A percentile compares a stretch with the other conserved stretches of the same genome.
Conservation (phyloP, 2,888 invertebrate species). For the Eupithecia insigniata region DNA sequence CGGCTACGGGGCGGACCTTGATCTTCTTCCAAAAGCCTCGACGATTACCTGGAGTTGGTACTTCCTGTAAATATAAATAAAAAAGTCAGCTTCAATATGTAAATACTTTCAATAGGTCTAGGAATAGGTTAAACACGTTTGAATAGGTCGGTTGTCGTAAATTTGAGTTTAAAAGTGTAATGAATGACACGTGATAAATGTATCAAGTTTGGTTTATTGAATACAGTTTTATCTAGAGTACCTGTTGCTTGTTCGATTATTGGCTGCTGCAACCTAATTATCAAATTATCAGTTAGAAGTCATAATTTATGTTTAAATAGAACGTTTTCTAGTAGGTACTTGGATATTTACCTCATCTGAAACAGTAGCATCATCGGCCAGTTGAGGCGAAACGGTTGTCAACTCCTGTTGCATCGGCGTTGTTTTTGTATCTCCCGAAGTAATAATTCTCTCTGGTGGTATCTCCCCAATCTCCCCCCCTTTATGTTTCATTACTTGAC, state of each 20-base stretch:
- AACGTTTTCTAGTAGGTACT: not conserved
- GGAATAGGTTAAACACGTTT: too few species aligned
- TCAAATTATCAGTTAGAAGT: not conserved
- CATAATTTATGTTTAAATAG: not conserved
- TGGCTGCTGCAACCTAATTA: not conserved
- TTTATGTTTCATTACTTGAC: constrained; percentile 79
- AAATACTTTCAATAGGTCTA: not conserved
- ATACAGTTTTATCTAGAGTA: not conserved
- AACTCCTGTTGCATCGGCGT: constrained; percentile 59
- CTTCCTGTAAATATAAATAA: constrained; percentile 59
- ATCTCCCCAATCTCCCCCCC: constrained; percentile 82
- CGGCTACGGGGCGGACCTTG: constrained; percentile 84
- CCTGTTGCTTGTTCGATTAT: not conserved
- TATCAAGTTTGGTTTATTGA: not conserved
- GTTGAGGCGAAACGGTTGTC: constrained; percentile 55
- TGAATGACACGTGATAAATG: too few species aligned
- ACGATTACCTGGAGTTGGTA: constrained; percentile 71
- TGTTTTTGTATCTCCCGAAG: constrained; percentile 64
- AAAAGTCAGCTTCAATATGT: not conserved
- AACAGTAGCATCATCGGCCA: constrained; percentile 53
- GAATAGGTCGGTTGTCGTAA: too few species aligned
- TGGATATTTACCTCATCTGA: constrained; percentile 61
- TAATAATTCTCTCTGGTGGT: constrained; percentile 76
- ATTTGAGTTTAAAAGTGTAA: not conserved
- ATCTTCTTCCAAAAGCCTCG: constrained; percentile 91